Base-by-base conservation (phyloP, 1,140 invertebrate genomes). In the Caenorhabditis inopinata region DNA sequence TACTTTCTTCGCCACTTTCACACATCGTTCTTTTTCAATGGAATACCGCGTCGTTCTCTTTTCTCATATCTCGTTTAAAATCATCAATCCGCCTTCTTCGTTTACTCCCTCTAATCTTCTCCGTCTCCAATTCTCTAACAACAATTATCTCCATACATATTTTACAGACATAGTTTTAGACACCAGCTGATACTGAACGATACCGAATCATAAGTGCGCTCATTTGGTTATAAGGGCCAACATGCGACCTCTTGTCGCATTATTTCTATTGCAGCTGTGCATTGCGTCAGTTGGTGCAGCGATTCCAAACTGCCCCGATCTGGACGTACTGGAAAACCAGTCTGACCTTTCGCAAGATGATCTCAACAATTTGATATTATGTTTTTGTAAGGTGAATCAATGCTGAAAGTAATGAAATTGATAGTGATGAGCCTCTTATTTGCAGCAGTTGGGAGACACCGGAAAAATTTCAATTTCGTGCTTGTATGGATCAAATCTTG, bases 341-440 rank as follows among this genome's bases (percentile, higher is more conserved):
- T 27, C 14, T 12, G 47, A 81, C 16, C 35, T 79, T 18, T 32
- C 42, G 1, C 80, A 47, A 32, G 35, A 53, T n/a, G 29, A 35
- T 25, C 51, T 82, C 27, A 74, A 82, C 27, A 80, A 80, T 74
- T 48, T 82, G 18, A 38, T 82, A 32, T 38, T 82, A 29, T 82
- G 81, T 47, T 82, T 82, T 46, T 82, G 81, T 51, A 35, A 81
- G 23, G 80, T 81, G 25, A 77, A 38, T 62, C 51, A 46, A 68
- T 9, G 38, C 14, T 7, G 38, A 5, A 7, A 14, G 14, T 14
- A 7, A 42, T 42, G 38, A 5, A 42, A 42, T n/a, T n/a, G n/a
- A n/a, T n/a, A n/a, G n/a, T n/a, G 14, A 14, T 42, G 14, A 7
- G 38, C 5, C 38, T 48, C 3, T 14, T 12, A 23, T 23, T 73